Conservation (phyloP, 2,888 invertebrate genomes). For the Eilema griseolum region DNA sequence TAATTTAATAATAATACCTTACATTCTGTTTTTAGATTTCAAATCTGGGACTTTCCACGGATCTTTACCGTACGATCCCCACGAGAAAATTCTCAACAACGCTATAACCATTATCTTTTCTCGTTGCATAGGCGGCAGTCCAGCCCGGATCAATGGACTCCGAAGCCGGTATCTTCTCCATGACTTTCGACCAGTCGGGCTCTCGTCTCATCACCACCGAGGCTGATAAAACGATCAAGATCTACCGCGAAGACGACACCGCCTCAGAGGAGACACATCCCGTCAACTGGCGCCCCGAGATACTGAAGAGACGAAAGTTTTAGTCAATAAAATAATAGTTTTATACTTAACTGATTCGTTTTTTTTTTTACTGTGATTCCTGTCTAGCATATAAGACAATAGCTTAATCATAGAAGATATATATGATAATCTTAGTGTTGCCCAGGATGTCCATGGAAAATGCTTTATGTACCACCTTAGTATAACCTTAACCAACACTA, state of each 20-base stretch:
- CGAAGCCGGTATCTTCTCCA: slow-evolving; percentile 98
- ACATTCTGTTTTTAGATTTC: no score
- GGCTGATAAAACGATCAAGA: slow-evolving; percentile 99
- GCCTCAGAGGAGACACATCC: slow-evolving; percentile 99
- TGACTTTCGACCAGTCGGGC: slow-evolving; percentile 98
- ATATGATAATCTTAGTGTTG: no score
- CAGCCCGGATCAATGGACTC: slow-evolving; percentile 99
- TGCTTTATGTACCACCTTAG: no score
- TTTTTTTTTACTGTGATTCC: not conserved
- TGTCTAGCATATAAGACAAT: no score
- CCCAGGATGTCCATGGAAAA: no score
- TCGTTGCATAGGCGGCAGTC: slow-evolving; percentile 91
- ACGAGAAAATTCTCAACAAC: no score
- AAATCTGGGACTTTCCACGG: no score
- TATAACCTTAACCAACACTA: no score
- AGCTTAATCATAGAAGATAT: no score
- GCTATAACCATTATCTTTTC: not conserved
- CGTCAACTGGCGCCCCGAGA: slow-evolving; percentile 98
- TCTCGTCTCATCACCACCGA: slow-evolving; percentile 98
- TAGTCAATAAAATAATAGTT: slow-evolving; percentile 70
- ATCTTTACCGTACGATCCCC: no score
- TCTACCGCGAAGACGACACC: slow-evolving; percentile 98
- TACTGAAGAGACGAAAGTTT: slow-evolving; percentile 96
- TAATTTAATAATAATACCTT: no score
- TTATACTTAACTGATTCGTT: slow-evolving; percentile 12